Percentiles rank a stretch among this genome's conserved stretches.
These are phyloP conservation scores for Amblyornis subalaris DNA, from an alignment of 2,113 vertebrate genomes.

Conservation along the genomic window DNA sequence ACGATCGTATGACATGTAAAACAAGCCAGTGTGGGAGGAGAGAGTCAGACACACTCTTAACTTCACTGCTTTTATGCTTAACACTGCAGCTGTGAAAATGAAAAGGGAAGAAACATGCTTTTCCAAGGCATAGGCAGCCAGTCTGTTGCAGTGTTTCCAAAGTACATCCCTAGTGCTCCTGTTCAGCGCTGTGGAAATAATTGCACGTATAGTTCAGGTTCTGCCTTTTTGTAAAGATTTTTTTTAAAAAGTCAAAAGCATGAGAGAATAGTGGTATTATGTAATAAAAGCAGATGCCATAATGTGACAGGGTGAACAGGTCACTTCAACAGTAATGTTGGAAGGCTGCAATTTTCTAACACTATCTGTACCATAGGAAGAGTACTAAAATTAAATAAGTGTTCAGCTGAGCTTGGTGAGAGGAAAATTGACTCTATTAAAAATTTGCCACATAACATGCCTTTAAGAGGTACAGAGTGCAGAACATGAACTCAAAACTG, in stretches of 20 bases:
- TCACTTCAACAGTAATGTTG: neutral
- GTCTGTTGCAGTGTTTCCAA: neutral
- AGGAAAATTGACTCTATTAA: neutral
- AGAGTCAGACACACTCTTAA: neutral
- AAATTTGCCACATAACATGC: neutral
- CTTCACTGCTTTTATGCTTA: constrained; percentile 7
- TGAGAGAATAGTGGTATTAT: neutral
- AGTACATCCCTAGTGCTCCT: neutral
- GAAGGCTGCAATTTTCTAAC: neutral
- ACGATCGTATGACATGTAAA: neutral
- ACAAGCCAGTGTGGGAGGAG: neutral
- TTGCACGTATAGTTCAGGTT: neutral
- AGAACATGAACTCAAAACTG: neutral
- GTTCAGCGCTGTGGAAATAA: neutral
- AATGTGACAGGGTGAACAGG: neutral
- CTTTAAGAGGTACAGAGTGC: neutral
- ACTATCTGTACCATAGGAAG: neutral
- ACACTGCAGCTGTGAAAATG: neutral
- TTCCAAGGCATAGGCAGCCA: neutral
- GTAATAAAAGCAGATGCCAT: neutral
- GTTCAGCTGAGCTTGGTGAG: neutral
- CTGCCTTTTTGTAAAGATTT: neutral
- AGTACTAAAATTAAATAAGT: neutral
- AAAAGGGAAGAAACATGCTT: neutral
- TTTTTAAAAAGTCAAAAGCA: neutral